Evolutionary conservation across 2,797 vertebrate species (phyloP).

Genomic region (Mareca strepera): DNA sequence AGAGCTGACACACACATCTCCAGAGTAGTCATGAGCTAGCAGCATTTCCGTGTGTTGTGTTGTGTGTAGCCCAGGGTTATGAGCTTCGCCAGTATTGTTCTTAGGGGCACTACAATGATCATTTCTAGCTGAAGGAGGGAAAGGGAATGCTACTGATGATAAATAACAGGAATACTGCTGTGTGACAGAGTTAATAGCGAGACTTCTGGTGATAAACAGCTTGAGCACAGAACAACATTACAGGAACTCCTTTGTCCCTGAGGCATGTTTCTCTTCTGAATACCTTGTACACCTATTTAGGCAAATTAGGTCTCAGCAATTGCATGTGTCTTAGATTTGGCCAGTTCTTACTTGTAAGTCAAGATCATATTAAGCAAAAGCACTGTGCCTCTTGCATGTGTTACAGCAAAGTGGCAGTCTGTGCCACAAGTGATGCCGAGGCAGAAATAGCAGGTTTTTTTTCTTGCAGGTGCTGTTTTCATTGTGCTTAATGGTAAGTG

Average conservation of each 20-base stretch:
- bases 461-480: neutral
- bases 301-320: neutral
- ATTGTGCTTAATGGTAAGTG: fast-evolving
- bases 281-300: neutral
- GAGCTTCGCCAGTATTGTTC: fast-evolving
- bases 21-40: too few species aligned
- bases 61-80: neutral
- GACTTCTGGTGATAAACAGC: neutral
- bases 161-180: neutral
- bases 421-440: neutral
- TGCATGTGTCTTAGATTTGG: neutral
- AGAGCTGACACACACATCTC: too few species aligned
- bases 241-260: neutral
- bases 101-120: too few species aligned
- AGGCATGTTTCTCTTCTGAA: neutral
- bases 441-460: neutral
- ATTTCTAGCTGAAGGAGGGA: neutral
- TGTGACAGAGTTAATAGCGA: too few species aligned
- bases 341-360: neutral
- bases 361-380: neutral
- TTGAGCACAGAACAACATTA: too few species aligned
- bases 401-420: too few species aligned
- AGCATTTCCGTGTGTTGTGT: neutral
- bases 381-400: fast-evolving
- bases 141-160: neutral